phyloP scores from a whole-genome alignment of 2,113 vertebrate species.

The Heptranchias perlo region DNA sequence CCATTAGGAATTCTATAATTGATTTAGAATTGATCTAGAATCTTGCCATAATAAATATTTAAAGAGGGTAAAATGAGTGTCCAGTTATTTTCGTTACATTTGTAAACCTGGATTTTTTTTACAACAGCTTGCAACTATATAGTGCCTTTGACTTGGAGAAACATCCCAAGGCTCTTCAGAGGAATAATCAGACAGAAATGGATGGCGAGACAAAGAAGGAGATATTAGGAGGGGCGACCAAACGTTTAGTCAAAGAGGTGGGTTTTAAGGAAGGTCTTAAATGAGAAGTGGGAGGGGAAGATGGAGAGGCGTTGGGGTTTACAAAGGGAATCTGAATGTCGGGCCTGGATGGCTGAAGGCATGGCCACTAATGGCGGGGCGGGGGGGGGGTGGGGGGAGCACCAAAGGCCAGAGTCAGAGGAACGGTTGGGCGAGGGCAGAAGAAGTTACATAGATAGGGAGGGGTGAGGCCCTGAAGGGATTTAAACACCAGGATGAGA shows the following conservation, averaged over 20 bases:
- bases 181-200: background rate
- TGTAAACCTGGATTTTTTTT: background rate
- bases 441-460: too few species aligned
- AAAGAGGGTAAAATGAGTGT: background rate
- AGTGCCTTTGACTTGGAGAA: background rate
- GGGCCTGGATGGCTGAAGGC: background rate
- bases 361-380: background rate
- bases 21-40: background rate
- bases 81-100: background rate
- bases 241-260: background rate
- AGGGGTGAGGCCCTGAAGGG: too few species aligned
- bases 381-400: background rate
- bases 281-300: background rate
- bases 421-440: background rate
- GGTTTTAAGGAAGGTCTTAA: background rate
- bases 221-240: background rate
- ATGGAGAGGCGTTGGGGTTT: background rate
- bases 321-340: background rate
- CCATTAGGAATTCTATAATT: background rate
- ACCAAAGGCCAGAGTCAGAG: background rate
- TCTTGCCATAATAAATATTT: background rate
- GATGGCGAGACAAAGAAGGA: background rate
- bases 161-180: background rate
- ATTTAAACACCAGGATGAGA: background rate
- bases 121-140: background rate